Percentiles rank a stretch among this genome's conserved stretches.
Evolutionary conservation across 2,888 invertebrate species (phyloP).

Genomic region (Oscheius sp.): DNA sequence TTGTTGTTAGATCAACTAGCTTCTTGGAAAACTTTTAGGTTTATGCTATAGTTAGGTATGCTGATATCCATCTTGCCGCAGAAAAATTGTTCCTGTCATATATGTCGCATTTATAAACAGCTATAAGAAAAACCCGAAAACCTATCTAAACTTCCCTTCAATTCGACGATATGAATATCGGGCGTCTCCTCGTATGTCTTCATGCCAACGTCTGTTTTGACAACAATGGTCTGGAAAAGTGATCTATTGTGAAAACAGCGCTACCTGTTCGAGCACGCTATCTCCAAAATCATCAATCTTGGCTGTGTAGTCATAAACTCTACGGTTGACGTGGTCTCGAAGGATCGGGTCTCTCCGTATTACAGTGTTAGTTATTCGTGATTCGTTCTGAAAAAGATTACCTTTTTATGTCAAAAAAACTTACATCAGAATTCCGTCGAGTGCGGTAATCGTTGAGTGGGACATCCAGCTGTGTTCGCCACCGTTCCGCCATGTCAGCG

Average conservation of each 20-base stretch:
- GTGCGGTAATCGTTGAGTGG: not conserved
- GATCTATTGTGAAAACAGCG: not conserved
- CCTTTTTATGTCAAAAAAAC: not conserved
- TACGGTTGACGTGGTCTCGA: not conserved
- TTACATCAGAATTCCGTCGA: not conserved
- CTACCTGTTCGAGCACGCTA: constrained; percentile 7
- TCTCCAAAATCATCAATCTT: constrained; percentile 18
- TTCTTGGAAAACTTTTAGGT: too few species aligned
- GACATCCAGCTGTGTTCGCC: not conserved
- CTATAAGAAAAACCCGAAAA: too few species aligned
- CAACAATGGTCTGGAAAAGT: not conserved
- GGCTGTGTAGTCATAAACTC: not conserved
- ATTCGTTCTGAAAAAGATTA: not conserved
- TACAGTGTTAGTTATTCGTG: not conserved
- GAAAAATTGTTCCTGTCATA: too few species aligned
- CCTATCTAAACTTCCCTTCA: not conserved
- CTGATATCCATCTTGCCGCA: too few species aligned
- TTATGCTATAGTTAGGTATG: too few species aligned
- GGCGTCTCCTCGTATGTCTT: constrained; percentile 13
- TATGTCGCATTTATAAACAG: too few species aligned
- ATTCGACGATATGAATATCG: constrained; percentile 10
- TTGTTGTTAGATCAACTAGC: too few species aligned
- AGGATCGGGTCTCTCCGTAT: constrained; percentile 6
- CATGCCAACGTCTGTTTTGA: constrained; percentile 14
- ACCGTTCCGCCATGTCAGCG: not conserved